Evolutionary conservation across 2,888 invertebrate genomes (phyloP), one percentile per base, ranked within the genome.

Genomic region (Mythimna vitellina): DNA sequence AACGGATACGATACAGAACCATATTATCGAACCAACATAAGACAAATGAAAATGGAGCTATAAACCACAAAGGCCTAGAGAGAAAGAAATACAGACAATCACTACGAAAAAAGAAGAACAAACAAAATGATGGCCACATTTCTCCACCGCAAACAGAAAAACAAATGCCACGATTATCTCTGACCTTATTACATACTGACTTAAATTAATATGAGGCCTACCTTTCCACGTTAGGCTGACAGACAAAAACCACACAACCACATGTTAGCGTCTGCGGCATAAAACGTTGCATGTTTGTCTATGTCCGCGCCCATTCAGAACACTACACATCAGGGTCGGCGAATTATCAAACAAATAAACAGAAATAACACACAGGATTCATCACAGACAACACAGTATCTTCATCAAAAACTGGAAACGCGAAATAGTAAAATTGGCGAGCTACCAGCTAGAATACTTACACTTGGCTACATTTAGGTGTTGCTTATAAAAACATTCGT

Each of bases 231-330:
- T 85, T 72, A 69, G 56, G 46, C 71, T 74, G 70, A 70, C 73
- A 69, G 65, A 69, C 66, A 61, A 76, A 78, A 83, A 74, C 81
- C 73, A 76, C 83, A 62, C 71, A 74, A 35, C 64, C 74, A 79
- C 72, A 73, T 78, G 75, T 85, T 75, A 70, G 66, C 65, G 68
- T 75, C 70, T 60, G 38, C 60, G 46, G 70, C 60, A 80, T 76
- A 80, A 86, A 81, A 83, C 73, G 80, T 72, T 65, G 67, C 73
- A 65, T 65, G 74, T 84, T 84, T 76, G 73, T 85, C 78, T 76
- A 78, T 65, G 84, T 82, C 82, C 38, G 65, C 38, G 54, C 64
- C 67, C 63, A 70, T 82, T 76, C 63, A 64, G 67, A 69, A 73
- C 65, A 46, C 64, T 54, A 69, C 80, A 65, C 72, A 73, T 84